Conservation (phyloP, 2,797 vertebrate species). For the Acanthornis magna region DNA sequence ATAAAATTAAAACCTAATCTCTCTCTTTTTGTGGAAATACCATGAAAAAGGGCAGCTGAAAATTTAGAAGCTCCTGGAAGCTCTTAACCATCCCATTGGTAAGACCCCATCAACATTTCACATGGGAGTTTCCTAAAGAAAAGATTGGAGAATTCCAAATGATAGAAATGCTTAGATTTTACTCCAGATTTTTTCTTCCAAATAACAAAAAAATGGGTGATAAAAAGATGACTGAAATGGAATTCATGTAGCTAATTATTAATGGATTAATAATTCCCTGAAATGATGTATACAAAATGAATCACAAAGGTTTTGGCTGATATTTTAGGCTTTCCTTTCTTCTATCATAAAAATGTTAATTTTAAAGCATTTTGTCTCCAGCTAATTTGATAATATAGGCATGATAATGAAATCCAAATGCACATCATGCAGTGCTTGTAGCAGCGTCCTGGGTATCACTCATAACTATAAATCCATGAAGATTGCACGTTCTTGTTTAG, state of each 20-base stretch:
- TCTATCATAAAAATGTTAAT: background rate
- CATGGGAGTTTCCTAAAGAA: too few relatives aligned
- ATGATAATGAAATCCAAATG: background rate
- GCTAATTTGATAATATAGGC: background rate
- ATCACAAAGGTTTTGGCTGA: background rate
- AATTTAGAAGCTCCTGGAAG: background rate
- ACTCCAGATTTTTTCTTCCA: background rate
- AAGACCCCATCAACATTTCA: background rate
- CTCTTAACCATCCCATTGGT: background rate
- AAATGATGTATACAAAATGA: background rate
- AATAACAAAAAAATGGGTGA: background rate
- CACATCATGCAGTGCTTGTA: background rate
- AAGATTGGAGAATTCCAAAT: background rate
- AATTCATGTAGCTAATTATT: background rate
- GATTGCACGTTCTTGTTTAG: background rate
- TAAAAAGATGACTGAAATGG: background rate
- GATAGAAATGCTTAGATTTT: background rate
- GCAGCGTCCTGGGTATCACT: background rate
- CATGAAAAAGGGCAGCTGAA: background rate
- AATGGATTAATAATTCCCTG: background rate
- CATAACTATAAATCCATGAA: background rate
- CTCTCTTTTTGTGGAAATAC: background rate
- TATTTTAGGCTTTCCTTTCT: background rate
- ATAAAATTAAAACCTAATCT: background rate
- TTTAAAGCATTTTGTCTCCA: background rate